Percentiles rank a stretch among this genome's conserved stretches.
These are phyloP conservation scores for Hypanus sabinus DNA, from an alignment of 2,113 vertebrate species.

Conservation along the genomic window DNA sequence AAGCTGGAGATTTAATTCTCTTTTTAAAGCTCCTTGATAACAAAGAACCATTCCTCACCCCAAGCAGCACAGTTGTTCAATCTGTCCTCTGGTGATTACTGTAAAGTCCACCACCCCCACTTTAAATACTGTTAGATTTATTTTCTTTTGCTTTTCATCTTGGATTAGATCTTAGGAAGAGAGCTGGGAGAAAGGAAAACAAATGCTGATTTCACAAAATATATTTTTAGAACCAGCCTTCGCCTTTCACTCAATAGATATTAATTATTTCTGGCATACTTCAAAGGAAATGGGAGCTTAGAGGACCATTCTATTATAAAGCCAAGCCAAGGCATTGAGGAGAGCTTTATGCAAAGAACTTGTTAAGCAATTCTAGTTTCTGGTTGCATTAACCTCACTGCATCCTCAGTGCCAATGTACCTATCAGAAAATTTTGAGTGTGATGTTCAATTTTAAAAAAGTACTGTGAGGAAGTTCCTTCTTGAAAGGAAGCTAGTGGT, in stretches of 20 bases:
- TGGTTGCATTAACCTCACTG: background rate
- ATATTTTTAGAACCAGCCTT: background rate
- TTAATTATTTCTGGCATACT: background rate
- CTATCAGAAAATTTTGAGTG: background rate
- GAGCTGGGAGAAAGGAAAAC: background rate
- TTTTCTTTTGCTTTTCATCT: too few species aligned
- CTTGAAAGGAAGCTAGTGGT: background rate
- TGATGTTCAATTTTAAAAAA: background rate
- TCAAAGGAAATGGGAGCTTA: background rate
- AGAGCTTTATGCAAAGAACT: background rate
- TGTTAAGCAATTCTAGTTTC: background rate
- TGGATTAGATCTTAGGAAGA: background rate
- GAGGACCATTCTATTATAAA: background rate
- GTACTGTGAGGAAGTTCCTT: background rate
- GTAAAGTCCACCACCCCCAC: too few species aligned
- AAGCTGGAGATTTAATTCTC: too few species aligned
- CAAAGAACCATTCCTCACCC: too few species aligned
- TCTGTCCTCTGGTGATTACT: too few species aligned
- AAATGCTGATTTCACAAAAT: background rate
- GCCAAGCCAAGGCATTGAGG: background rate
- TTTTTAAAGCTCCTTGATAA: too few species aligned
- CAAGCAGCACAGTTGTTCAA: too few species aligned
- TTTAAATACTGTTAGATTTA: too few species aligned
- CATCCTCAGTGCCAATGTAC: background rate
- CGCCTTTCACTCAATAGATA: background rate